A percentile compares a stretch with the other conserved stretches of the same genome.
Conservation (phyloP, 2,797 vertebrate species). For the Sebastes cheni region DNA sequence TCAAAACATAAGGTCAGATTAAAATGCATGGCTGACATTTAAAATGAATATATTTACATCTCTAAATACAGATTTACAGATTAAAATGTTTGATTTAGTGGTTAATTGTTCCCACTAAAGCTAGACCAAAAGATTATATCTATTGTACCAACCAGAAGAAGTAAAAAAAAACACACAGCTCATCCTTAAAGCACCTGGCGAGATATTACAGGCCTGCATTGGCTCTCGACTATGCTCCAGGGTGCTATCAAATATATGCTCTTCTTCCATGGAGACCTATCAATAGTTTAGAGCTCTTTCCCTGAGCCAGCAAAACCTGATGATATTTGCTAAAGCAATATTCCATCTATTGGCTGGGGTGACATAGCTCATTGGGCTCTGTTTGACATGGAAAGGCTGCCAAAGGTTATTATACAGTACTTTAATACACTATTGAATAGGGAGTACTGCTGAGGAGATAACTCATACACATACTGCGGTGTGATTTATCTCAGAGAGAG, state of each 20-base stretch:
- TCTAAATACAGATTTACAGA: background rate
- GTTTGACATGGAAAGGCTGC: conserved; percentile 4
- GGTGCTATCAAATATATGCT: background rate
- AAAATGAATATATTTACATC: background rate
- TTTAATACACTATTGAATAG: background rate
- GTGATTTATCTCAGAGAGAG: background rate
- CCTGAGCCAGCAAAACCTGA: conserved; percentile 3
- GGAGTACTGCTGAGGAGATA: background rate
- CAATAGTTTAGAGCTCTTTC: background rate
- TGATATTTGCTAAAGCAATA: conserved; percentile 4
- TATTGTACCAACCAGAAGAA: background rate
- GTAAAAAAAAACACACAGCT: background rate
- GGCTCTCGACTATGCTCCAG: background rate
- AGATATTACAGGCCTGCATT: background rate
- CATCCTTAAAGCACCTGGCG: background rate
- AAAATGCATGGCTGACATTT: background rate
- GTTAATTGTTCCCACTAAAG: background rate
- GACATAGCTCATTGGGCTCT: conserved; percentile 2
- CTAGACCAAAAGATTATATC: background rate
- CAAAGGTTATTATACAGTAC: background rate
- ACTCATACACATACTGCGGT: background rate
- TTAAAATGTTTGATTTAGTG: background rate
- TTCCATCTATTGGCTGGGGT: background rate
- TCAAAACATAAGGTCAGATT: background rate
- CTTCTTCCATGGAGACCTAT: background rate